These are phyloP conservation scores for Eurypyga helias DNA, from an alignment of 2,113 vertebrate genomes.

Conservation along the genomic window DNA sequence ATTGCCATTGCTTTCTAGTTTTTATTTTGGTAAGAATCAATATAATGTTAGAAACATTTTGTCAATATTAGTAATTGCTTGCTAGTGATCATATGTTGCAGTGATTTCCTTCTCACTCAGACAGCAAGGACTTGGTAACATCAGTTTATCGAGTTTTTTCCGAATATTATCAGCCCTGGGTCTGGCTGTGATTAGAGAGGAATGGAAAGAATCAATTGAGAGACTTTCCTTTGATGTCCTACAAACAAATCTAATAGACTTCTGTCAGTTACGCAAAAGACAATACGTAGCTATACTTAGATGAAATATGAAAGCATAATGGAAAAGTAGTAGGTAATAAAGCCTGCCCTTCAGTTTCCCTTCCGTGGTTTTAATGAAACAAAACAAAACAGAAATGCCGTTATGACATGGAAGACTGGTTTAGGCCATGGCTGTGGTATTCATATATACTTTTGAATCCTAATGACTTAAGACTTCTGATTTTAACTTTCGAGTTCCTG, in stretches of 20 bases:
- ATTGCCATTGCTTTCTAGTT: neutral
- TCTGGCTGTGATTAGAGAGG: neutral
- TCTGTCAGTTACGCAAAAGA: neutral
- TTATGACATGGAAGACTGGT: neutral
- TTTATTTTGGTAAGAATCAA: neutral
- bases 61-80: constrained; percentile 2
- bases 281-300: rapidly evolving
- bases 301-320: neutral
- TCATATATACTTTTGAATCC: neutral
- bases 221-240: neutral
- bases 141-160: neutral
- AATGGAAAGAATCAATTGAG: neutral
- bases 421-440: neutral
- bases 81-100: neutral
- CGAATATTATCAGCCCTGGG: neutral
- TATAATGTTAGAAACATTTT: neutral
- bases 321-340: neutral
- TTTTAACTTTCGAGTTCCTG: neutral
- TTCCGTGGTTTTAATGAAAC: neutral
- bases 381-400: neutral
- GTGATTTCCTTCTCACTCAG: neutral
- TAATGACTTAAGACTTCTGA: neutral
- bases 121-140: neutral
- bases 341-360: neutral
- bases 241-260: neutral